Conservation (phyloP, 1,140 invertebrate species). For the Sycobia sp. region DNA sequence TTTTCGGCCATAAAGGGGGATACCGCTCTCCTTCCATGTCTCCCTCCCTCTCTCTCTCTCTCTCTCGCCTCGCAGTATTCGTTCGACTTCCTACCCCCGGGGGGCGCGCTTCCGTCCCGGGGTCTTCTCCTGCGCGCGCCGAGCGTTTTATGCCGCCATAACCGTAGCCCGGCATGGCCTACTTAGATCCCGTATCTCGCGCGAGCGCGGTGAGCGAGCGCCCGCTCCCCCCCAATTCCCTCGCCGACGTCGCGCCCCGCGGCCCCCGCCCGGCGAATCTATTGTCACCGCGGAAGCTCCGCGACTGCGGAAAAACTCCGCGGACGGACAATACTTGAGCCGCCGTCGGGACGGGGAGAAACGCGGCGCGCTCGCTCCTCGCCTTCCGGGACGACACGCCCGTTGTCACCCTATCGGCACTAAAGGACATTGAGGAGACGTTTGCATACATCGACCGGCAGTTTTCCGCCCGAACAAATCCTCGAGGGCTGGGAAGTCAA, state of each 20-base stretch:
- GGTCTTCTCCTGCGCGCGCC: slow-evolving; percentile 15
- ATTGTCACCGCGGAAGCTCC: slow-evolving; percentile 25
- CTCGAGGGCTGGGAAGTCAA: slow-evolving; percentile 37
- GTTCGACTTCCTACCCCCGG: too few species aligned
- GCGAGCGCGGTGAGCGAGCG: slow-evolving; percentile 35
- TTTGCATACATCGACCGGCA: slow-evolving; percentile 61
- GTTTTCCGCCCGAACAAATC: slow-evolving; percentile 61
- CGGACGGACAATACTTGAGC: slow-evolving; percentile 51
- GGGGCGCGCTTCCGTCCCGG: too few species aligned
- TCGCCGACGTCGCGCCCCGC: too few species aligned
- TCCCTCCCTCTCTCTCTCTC: slow-evolving; percentile 36
- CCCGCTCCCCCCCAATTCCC: slow-evolving; percentile 8
- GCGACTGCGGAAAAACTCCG: too few species aligned
- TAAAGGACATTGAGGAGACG: slow-evolving; percentile 51
- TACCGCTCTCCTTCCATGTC: slow-evolving; percentile 34
- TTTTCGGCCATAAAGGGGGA: slow-evolving; percentile 57
- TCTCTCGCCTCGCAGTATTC: too few species aligned
- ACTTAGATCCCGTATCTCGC: slow-evolving; percentile 64
- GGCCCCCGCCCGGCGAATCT: too few species aligned
- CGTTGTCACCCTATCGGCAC: slow-evolving; percentile 61
- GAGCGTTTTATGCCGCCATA: slow-evolving; percentile 60
- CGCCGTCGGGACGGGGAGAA: too few species aligned
- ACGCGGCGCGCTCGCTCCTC: not conserved
- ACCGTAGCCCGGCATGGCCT: slow-evolving; percentile 60
- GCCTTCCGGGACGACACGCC: slow-evolving; percentile 43